These are phyloP conservation scores for Empidonax alnorum DNA, from an alignment of 2,113 vertebrate species.

Conservation along the genomic window DNA sequence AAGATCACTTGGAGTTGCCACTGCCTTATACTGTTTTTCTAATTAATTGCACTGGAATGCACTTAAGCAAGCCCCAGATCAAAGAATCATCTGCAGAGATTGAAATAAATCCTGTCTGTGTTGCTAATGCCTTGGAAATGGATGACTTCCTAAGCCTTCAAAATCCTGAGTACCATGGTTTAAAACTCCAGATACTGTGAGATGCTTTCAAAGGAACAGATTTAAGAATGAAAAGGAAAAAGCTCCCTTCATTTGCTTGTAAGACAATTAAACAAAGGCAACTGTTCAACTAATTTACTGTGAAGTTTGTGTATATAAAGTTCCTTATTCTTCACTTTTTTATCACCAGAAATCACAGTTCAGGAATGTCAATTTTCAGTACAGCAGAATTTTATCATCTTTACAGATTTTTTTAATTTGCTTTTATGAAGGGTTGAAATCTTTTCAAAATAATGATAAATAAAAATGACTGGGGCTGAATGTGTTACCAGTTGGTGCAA, in stretches of 20 bases:
- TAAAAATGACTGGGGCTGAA: conserved; percentile 35
- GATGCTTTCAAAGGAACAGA: conserved; percentile 6
- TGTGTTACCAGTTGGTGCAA: conserved; percentile 42
- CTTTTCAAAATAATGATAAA: conserved; percentile 43
- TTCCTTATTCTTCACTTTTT: not conserved
- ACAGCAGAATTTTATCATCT: not conserved
- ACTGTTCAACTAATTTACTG: not conserved
- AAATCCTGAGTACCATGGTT: not conserved
- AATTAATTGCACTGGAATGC: conserved; percentile 64
- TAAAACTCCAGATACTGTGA: not conserved
- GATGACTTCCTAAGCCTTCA: conserved; percentile 42
- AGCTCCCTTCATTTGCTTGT: not conserved
- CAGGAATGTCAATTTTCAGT: not conserved
- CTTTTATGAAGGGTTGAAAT: conserved; percentile 46
- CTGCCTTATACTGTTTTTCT: conserved; percentile 33
- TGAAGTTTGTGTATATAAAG: not conserved
- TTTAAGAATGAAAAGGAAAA: not conserved
- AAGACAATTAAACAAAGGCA: conserved; percentile 9
- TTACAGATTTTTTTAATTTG: not conserved
- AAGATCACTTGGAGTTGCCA: conserved; percentile 38
- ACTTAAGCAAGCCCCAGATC: conserved; percentile 53
- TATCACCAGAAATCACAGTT: not conserved
- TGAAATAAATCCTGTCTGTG: conserved; percentile 61
- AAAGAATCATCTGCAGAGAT: conserved; percentile 57
- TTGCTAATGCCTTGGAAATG: conserved; percentile 43